Conservation (phyloP, 2,113 vertebrate genomes). For the Acrocephalus arundinaceus region DNA sequence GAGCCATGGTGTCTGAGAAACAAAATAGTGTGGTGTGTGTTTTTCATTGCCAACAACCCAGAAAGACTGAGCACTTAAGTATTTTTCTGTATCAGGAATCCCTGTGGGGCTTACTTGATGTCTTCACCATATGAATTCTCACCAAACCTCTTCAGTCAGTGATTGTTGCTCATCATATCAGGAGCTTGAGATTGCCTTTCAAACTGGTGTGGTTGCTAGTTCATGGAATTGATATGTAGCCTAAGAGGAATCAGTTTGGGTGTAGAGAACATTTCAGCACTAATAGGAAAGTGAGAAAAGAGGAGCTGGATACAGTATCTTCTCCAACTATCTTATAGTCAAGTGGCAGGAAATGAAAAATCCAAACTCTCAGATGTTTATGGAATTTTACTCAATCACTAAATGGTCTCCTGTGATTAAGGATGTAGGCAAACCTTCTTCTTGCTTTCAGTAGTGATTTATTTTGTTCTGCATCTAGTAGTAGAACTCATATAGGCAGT, state of each 20-base stretch:
- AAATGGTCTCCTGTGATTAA: background rate
- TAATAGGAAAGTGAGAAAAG: background rate
- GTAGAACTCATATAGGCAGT: background rate
- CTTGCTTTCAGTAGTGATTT: slow-evolving; percentile 1
- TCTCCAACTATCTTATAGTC: background rate
- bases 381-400: slow-evolving; percentile 24
- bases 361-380: background rate
- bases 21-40: background rate
- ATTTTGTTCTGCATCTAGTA: background rate
- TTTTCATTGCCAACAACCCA: slow-evolving; percentile 23
- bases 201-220: background rate
- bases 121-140: slow-evolving; percentile 48
- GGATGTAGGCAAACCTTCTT: slow-evolving; percentile 25
- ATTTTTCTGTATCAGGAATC: slow-evolving; percentile 44
- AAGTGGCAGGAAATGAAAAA: slow-evolving; percentile 37
- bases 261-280: background rate
- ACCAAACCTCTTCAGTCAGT: background rate
- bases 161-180: background rate
- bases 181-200: background rate
- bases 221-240: background rate
- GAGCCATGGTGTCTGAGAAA: slow-evolving; percentile 19
- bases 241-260: background rate
- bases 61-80: background rate
- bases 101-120: slow-evolving; percentile 24
- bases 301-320: background rate